Evolutionary conservation across 2,797 vertebrate genomes (phyloP).

Genomic region (Mionectes olivaceus): DNA sequence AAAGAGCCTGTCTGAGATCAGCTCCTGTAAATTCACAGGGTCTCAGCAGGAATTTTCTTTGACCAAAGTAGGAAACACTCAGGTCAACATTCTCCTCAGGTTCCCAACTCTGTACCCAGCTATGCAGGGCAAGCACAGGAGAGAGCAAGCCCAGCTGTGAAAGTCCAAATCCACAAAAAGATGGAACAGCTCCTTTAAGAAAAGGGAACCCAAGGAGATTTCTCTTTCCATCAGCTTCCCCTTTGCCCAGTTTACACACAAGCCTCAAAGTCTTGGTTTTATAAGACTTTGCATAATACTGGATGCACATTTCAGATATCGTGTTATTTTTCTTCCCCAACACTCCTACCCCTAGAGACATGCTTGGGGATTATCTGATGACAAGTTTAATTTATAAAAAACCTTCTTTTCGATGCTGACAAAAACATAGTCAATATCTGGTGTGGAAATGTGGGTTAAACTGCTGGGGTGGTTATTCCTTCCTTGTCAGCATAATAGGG

Average conservation of each 20-base stretch:
- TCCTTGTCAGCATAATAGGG: neutral
- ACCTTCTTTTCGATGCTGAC: neutral
- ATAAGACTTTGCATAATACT: neutral
- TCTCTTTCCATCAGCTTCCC: neutral
- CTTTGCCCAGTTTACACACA: neutral
- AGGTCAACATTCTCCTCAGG: neutral
- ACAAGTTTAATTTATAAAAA: neutral
- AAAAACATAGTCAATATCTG: neutral
- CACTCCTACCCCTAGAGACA: neutral
- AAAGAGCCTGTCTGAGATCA: neutral
- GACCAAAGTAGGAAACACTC: neutral
- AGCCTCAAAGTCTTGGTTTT: neutral
- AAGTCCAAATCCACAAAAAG: neutral
- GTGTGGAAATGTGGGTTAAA: neutral
- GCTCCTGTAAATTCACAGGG: neutral
- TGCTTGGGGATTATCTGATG: neutral
- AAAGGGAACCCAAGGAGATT: neutral
- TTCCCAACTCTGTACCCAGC: neutral
- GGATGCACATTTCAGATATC: neutral
- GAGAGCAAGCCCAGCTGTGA: neutral
- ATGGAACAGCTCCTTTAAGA: neutral
- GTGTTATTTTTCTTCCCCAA: neutral
- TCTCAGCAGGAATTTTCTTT: neutral
- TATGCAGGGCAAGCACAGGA: neutral
- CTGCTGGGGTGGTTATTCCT: neutral